phyloP scores from a whole-genome alignment of 2,797 vertebrate species.

The Toxotes lorentzi region DNA sequence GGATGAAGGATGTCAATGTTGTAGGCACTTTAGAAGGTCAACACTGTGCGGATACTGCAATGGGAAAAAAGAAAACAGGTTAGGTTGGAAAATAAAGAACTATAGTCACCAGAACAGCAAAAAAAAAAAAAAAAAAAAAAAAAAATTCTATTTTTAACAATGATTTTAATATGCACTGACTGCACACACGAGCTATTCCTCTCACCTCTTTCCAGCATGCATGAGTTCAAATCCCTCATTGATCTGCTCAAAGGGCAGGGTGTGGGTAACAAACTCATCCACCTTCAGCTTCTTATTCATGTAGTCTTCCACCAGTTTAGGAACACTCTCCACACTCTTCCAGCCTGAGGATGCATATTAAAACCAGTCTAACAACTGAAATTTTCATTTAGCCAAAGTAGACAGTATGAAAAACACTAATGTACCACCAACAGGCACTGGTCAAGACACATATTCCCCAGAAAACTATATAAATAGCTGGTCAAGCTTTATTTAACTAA shows the following conservation, averaged over 20 bases:
- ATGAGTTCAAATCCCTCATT: conserved; percentile 95
- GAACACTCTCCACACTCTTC: conserved; percentile 95
- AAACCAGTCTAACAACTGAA: background rate
- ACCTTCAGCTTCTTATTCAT: conserved; percentile 96
- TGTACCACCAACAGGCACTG: background rate
- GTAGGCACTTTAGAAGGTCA: conserved; percentile 81
- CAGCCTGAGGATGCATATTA: conserved; percentile 85
- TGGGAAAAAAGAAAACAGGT: conserved; percentile 18
- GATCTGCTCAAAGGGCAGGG: conserved; percentile 90
- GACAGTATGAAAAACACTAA: background rate
- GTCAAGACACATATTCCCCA: background rate
- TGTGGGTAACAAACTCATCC: conserved; percentile 96
- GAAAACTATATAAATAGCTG: background rate
- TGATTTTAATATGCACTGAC: background rate
- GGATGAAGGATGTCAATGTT: conserved; percentile 22
- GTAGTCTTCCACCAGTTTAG: conserved; percentile 94
- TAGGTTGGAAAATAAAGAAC: background rate
- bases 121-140: background rate
- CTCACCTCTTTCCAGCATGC: conserved; percentile 93
- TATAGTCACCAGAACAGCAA: background rate
- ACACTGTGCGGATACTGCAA: conserved; percentile 89
- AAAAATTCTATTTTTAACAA: background rate
- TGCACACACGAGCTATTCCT: background rate
- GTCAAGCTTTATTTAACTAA: background rate
- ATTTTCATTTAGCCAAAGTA: background rate